Percentiles rank a stretch among this genome's conserved stretches.
phyloP scores from a whole-genome alignment of 2,797 vertebrate genomes.

The Anolis apletophallus region DNA sequence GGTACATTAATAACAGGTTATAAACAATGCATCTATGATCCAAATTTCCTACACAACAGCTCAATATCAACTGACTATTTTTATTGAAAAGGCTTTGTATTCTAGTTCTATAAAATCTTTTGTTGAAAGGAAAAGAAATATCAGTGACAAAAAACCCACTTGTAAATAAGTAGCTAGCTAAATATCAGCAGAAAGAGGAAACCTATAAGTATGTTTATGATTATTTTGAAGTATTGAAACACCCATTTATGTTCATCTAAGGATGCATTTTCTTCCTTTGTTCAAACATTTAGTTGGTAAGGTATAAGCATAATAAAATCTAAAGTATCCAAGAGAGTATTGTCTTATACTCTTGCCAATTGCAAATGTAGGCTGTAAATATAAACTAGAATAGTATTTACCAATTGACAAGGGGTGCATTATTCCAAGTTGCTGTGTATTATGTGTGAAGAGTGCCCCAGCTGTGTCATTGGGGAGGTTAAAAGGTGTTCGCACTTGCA shows the following conservation, averaged over 20 bases:
- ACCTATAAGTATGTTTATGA: conserved; percentile 54
- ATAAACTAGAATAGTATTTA: conserved; percentile 64
- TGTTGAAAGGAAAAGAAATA: conserved; percentile 27
- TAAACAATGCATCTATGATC: conserved; percentile 36
- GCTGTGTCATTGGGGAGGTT: conserved; percentile 74
- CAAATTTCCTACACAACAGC: conserved; percentile 35
- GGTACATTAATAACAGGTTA: neutral
- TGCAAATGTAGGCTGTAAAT: conserved; percentile 59
- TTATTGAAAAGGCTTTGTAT: neutral
- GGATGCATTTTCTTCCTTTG: conserved; percentile 50
- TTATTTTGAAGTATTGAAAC: conserved; percentile 58
- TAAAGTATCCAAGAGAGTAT: conserved; percentile 55
- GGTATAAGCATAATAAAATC: conserved; percentile 69
- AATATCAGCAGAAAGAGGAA: conserved; percentile 47
- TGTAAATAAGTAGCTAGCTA: conserved; percentile 36
- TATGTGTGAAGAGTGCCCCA: conserved; percentile 72
- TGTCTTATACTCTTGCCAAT: conserved; percentile 55
- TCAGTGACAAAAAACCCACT: conserved; percentile 44
- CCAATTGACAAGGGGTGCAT: conserved; percentile 67
- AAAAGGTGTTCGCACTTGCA: conserved; percentile 72
- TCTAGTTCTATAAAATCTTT: conserved; percentile 36
- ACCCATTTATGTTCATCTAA: conserved; percentile 56
- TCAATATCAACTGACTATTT: conserved; percentile 41
- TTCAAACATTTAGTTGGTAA: conserved; percentile 63
- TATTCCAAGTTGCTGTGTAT: conserved; percentile 65